phyloP scores from a whole-genome alignment of 1,140 invertebrate species.

The Zaprionus capensis region DNA sequence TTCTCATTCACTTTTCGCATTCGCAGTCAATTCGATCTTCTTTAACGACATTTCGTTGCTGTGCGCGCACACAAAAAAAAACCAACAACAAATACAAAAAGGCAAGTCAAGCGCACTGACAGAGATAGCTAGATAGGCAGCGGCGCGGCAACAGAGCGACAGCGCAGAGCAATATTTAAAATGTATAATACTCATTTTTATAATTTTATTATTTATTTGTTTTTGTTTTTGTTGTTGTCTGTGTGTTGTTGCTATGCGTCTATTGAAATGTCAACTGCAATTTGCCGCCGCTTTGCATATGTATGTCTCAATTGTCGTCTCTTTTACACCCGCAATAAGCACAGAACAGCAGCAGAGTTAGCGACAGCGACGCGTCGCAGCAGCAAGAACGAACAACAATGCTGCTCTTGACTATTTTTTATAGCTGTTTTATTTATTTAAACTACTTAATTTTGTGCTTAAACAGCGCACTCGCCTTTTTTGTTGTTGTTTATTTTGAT shows the following conservation, averaged over 20 bases:
- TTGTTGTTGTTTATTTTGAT: conserved; percentile 47
- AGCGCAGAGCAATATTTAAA: conserved; percentile 36
- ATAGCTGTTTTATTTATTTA: conserved; percentile 71
- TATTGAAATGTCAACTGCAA: conserved; percentile 11
- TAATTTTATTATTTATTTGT: conserved; percentile 4
- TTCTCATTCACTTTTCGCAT: conserved; percentile 63
- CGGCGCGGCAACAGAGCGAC: conserved; percentile 17
- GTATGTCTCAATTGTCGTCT: neutral
- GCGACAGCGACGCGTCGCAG: neutral
- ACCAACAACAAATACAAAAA: conserved; percentile 16
- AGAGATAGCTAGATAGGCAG: conserved; percentile 12
- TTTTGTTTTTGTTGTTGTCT: neutral
- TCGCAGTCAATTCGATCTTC: conserved; percentile 73
- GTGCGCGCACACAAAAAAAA: conserved; percentile 44
- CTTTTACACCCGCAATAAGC: conserved; percentile 6
- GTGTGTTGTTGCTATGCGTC: neutral
- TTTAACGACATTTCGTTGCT: conserved; percentile 68
- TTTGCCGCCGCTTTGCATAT: neutral
- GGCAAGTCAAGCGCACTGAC: conserved; percentile 29
- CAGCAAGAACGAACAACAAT: conserved; percentile 30
- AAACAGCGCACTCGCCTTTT: conserved; percentile 69
- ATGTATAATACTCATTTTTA: conserved; percentile 17
- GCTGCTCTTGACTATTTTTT: conserved; percentile 40
- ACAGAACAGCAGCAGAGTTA: neutral
- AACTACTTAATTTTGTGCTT: conserved; percentile 81